Percentiles rank a stretch among this genome's conserved stretches.
Evolutionary conservation across 2,113 vertebrate genomes (phyloP).

Genomic region (Misgurnus anguillicaudatus): DNA sequence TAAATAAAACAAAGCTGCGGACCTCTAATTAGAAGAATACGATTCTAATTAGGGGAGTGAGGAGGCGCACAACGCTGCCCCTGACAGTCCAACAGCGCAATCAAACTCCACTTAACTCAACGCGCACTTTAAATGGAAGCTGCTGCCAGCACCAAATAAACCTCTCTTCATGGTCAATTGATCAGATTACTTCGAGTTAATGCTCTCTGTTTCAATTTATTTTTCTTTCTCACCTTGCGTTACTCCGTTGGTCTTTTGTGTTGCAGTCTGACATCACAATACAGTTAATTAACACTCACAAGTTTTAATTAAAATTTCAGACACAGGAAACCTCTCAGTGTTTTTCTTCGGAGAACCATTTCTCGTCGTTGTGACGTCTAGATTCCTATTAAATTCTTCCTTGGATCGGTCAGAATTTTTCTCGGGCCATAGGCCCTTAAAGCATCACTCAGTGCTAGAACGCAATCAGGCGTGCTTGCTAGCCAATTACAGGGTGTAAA

Average conservation of each 20-base stretch:
- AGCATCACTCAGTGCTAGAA: constrained; percentile 46
- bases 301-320: constrained; percentile 71
- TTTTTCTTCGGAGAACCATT: constrained; percentile 58
- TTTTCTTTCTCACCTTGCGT: constrained; percentile 40
- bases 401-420: constrained; percentile 46
- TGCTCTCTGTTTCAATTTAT: constrained; percentile 54
- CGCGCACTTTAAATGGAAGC: constrained; percentile 65
- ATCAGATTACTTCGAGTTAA: constrained; percentile 75
- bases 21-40: constrained; percentile 72
- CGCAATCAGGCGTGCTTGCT: constrained; percentile 73
- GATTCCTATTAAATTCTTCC: constrained; percentile 27
- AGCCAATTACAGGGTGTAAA: constrained; percentile 76
- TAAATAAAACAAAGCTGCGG: constrained; percentile 62
- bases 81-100: constrained; percentile 69
- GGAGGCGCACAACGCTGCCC: constrained; percentile 60
- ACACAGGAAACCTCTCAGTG: constrained; percentile 60
- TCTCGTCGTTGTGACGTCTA: constrained; percentile 7
- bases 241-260: constrained; percentile 52
- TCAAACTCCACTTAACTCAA: constrained; percentile 71
- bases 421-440: neutral
- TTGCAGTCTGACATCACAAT: constrained; percentile 62
- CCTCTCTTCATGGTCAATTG: constrained; percentile 79
- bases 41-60: constrained; percentile 61
- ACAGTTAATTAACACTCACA: constrained; percentile 75
- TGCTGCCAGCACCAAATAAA: constrained; percentile 63